Evolutionary conservation across 2,797 vertebrate species (phyloP).

Genomic region (Danio aesculapii): DNA sequence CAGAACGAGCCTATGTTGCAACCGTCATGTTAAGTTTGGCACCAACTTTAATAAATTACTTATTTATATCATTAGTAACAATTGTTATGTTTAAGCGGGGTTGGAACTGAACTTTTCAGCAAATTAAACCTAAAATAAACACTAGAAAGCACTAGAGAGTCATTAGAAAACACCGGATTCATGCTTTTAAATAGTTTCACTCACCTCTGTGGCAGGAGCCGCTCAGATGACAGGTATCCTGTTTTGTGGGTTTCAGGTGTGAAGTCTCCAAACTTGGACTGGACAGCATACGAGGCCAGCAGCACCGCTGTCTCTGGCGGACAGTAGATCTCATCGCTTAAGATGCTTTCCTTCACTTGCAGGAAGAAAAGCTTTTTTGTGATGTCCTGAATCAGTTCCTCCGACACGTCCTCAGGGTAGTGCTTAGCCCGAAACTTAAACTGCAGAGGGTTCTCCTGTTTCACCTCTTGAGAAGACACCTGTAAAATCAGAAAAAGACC

Average conservation of each 20-base stretch:
- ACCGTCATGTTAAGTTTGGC: not conserved
- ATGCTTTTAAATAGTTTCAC: slow-evolving; percentile 8
- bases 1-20: too few species aligned
- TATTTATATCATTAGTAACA: not conserved
- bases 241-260: slow-evolving; percentile 77
- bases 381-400: slow-evolving; percentile 97
- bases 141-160: not conserved
- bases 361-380: slow-evolving; percentile 96
- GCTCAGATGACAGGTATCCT: slow-evolving; percentile 87
- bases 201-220: slow-evolving; percentile 91
- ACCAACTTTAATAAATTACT: not conserved
- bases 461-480: slow-evolving; percentile 92
- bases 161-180: not conserved
- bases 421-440: slow-evolving; percentile 94
- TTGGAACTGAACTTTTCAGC: not conserved
- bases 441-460: slow-evolving; percentile 89
- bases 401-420: slow-evolving; percentile 92
- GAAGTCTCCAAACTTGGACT: slow-evolving; percentile 92
- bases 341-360: slow-evolving; percentile 90
- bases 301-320: slow-evolving; percentile 95
- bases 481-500: slow-evolving; percentile 62
- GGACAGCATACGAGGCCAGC: slow-evolving; percentile 93
- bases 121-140: not conserved
- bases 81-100: not conserved
- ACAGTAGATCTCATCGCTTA: slow-evolving; percentile 91